Percentiles rank a stretch among this genome's conserved stretches.
Conservation (phyloP, 2,888 invertebrate species). For the Cryptus armator region DNA sequence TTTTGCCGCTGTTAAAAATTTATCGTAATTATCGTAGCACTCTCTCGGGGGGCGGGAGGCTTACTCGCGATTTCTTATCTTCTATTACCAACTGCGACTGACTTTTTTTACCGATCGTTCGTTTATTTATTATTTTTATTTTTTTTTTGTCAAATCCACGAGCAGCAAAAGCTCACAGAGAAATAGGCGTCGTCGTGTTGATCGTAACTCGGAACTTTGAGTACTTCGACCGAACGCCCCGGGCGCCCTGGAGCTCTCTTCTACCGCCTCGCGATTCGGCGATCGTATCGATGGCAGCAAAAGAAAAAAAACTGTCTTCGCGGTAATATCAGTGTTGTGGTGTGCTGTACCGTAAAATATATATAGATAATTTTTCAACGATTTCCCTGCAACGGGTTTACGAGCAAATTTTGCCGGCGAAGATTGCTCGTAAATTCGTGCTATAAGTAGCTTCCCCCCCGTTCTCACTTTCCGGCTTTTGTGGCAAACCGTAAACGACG, state of each 20-base stretch:
- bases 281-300: constrained; percentile 65
- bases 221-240: constrained; percentile 25
- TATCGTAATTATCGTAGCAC: constrained; percentile 28
- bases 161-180: neutral
- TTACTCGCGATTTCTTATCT: constrained; percentile 29
- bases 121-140: neutral
- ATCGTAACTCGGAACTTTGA: neutral
- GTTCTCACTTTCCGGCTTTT: constrained; percentile 42
- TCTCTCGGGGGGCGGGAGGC: neutral
- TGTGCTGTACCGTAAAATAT: neutral
- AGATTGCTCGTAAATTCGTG: constrained; percentile 45
- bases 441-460: neutral
- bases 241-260: constrained; percentile 1
- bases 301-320: constrained; percentile 22
- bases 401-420: constrained; percentile 38
- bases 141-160: neutral
- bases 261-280: constrained; percentile 34
- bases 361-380: constrained; percentile 28
- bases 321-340: neutral
- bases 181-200: constrained; percentile 11
- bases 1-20: constrained; percentile 23
- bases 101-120: constrained; percentile 20
- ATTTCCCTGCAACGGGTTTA: constrained; percentile 24
- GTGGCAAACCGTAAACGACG: constrained; percentile 36
- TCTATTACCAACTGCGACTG: constrained; percentile 7